Evolutionary conservation across 2,113 vertebrate genomes (phyloP), one percentile per base, ranked within the genome.

Genomic region (Bufo gargarizans): DNA sequence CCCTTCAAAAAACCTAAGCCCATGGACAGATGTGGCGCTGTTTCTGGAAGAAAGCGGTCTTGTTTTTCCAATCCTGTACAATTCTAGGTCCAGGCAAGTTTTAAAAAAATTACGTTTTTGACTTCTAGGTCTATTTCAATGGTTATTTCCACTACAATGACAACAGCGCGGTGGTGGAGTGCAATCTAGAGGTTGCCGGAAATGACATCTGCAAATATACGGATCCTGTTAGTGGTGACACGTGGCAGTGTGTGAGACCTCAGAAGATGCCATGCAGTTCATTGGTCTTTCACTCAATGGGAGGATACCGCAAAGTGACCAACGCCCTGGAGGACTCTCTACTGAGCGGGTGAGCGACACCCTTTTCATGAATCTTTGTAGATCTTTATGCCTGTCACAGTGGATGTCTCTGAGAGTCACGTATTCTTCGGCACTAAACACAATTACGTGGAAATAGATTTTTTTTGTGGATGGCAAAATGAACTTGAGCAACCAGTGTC

Each of bases 191-290:
- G 49, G 2, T 69, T 9, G 11, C 19, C 0, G 74, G 59, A 50
- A 58, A 47, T 20, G 50, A 84, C 1, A 12, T 85, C 1, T 85
- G 82, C 55, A 43, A 53, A 9, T 89, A 77, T 13, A 43, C 6
- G 9, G 77, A 82, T 20, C 79, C 69, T 10, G 69, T 82, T 12
- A 74, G 49, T 33, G 86, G 55, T 0, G 86, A 88, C 4, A 72
- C 4, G 4, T 88, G 86, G 86, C 78, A 82, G 19, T 88, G 86
- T 13, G 50, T 82, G 53, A 74, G 12, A n/a, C 86, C 86, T 1
- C 9, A 22, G 77, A 72, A 17, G 17, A 53, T 87, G 33, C 86
- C 86, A 4, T 87, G 86, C 13, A 4, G 74, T 14, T 59, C 77
- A 22, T 50, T 53, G 65, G 14, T 72, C 53, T 74, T 59, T 61